These are phyloP conservation scores for Xenopus borealis DNA, from an alignment of 2,113 vertebrate species.

Conservation along the genomic window DNA sequence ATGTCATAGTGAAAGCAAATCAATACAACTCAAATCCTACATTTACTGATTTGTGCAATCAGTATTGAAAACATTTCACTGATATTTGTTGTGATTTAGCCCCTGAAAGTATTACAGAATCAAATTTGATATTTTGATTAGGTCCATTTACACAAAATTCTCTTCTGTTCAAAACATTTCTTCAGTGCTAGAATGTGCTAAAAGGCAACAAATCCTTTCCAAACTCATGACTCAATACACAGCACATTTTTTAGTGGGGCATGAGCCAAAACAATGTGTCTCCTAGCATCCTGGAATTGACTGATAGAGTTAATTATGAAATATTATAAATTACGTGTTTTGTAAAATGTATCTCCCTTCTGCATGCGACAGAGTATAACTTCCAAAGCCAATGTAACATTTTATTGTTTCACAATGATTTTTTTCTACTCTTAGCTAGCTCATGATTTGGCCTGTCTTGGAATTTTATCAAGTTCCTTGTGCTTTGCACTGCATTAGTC, in stretches of 20 bases:
- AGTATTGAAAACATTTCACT: no score
- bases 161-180: no score
- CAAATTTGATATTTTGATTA: no score
- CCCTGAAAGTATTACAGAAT: no score
- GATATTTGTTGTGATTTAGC: no score
- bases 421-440: neutral
- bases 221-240: constrained; percentile 14
- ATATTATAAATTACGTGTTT: constrained; percentile 5
- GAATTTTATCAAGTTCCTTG: constrained; percentile 20
- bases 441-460: neutral
- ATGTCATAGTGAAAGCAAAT: no score
- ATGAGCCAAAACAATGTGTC: constrained; percentile 14
- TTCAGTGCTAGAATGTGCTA: no score
- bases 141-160: no score
- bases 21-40: no score
- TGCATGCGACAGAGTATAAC: neutral
- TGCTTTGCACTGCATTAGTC: constrained; percentile 16
- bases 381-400: neutral
- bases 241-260: neutral
- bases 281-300: constrained; percentile 15
- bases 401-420: constrained; percentile 6
- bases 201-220: no score
- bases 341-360: neutral
- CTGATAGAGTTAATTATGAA: constrained; percentile 35
- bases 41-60: no score